Conservation (phyloP, 2,113 vertebrate species). For the Peromyscus leucopus region DNA sequence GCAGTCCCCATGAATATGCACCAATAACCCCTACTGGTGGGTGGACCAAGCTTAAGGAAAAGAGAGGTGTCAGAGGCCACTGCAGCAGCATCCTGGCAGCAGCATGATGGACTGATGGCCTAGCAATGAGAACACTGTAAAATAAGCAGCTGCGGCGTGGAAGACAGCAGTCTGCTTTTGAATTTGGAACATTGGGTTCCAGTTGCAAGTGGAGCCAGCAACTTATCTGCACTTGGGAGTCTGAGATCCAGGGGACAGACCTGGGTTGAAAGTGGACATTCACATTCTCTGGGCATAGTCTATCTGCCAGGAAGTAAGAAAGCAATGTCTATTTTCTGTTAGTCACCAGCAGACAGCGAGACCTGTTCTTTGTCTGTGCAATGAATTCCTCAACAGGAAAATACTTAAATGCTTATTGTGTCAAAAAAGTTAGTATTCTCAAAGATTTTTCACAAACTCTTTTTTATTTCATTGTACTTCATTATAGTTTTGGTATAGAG, state of each 20-base stretch:
- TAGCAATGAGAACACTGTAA: neutral
- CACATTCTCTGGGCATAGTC: neutral
- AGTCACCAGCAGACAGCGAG: fast-evolving
- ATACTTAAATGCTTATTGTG: neutral
- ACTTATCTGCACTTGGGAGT: neutral
- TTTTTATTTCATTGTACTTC: neutral
- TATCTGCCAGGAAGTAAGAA: neutral
- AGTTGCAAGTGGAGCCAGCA: no score
- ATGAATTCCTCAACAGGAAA: neutral
- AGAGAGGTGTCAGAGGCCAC: neutral
- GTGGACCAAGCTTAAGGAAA: neutral
- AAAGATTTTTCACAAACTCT: neutral
- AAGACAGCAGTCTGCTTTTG: neutral
- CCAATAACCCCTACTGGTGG: neutral
- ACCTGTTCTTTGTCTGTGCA: neutral
- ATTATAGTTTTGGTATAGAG: neutral
- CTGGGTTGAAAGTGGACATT: neutral
- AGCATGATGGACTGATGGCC: fast-evolving
- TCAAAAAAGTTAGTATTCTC: neutral
- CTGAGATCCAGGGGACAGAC: neutral
- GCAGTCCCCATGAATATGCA: no score
- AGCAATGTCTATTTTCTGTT: neutral
- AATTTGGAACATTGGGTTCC: neutral
- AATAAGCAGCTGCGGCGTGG: neutral
- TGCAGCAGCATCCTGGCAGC: no score